phyloP scores from a whole-genome alignment of 2,888 invertebrate genomes.

The Zele albiditarsus region DNA sequence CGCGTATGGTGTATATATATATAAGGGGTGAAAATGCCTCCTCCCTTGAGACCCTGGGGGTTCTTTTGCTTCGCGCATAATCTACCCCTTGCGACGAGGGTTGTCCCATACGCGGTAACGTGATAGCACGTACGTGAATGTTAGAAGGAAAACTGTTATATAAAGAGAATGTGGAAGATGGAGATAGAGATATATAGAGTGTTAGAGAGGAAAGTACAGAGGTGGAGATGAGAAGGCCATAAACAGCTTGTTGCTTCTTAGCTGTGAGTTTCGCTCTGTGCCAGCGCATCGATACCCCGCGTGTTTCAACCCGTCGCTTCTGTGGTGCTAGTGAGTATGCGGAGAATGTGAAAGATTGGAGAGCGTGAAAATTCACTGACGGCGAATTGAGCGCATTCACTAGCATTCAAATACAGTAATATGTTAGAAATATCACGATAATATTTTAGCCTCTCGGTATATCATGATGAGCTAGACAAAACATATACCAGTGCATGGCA shows the following conservation, averaged over 20 bases:
- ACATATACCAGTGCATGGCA: background rate
- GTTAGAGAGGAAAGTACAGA: constrained; percentile 39
- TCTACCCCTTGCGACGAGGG: constrained; percentile 34
- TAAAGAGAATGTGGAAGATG: constrained; percentile 32
- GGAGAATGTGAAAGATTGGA: constrained; percentile 67
- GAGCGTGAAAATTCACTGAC: constrained; percentile 16
- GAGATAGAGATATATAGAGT: constrained; percentile 12
- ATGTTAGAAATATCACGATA: background rate
- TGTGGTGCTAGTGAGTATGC: constrained; percentile 62
- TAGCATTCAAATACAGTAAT: background rate
- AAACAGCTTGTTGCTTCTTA: constrained; percentile 72
- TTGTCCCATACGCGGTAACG: constrained; percentile 23
- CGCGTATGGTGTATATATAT: background rate
- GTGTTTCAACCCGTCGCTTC: constrained; percentile 41
- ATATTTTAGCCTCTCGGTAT: background rate
- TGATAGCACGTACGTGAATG: constrained; percentile 45
- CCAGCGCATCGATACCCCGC: constrained; percentile 52
- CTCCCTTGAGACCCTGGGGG: constrained; percentile 55
- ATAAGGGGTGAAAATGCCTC: constrained; percentile 36
- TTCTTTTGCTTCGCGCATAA: constrained; percentile 50
- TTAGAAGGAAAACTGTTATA: constrained; percentile 45
- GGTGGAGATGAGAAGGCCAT: constrained; percentile 61
- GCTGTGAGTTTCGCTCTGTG: constrained; percentile 33
- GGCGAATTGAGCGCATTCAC: constrained; percentile 2
- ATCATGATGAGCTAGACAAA: background rate